Evolutionary conservation across 1,140 invertebrate species (phyloP).

Genomic region (Caenorhabditis briggsae): DNA sequence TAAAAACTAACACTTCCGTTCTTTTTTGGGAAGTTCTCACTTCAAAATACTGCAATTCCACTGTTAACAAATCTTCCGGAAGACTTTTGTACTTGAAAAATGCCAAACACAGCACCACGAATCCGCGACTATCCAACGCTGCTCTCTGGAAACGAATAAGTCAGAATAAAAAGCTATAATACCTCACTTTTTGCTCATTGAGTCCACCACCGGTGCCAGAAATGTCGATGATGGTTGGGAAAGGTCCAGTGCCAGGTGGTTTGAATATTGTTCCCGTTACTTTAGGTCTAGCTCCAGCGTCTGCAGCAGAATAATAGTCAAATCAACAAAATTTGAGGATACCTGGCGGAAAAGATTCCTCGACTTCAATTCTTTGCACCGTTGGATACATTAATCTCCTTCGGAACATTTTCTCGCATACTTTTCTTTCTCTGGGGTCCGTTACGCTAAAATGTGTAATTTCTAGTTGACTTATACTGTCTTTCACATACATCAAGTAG

Average conservation of each 20-base stretch:
- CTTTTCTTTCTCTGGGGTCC: neutral
- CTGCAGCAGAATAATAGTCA: neutral
- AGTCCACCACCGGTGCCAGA: conserved; percentile 62
- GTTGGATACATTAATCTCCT: conserved; percentile 39
- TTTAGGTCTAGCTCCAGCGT: neutral
- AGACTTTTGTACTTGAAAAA: conserved; percentile 60
- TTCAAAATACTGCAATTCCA: conserved; percentile 51
- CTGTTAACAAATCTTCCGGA: conserved; percentile 1
- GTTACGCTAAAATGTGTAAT: conserved; percentile 3
- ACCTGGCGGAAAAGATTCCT: neutral
- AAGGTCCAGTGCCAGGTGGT: conserved; percentile 52
- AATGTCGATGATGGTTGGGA: conserved; percentile 57
- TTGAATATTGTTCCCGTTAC: conserved; percentile 19
- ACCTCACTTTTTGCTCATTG: conserved; percentile 51
- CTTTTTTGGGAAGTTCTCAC: neutral
- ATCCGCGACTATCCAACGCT: conserved; percentile 36
- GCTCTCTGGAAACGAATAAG: neutral
- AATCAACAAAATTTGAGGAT: no score
- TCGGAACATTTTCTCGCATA: conserved; percentile 1
- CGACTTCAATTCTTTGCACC: conserved; percentile 55
- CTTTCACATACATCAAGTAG: conserved; percentile 11
- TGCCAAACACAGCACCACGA: conserved; percentile 53
- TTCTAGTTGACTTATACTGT: no score
- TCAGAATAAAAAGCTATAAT: neutral
- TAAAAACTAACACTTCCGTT: neutral